phyloP scores from a whole-genome alignment of 2,888 invertebrate species.

The Mycalesis mineus region DNA sequence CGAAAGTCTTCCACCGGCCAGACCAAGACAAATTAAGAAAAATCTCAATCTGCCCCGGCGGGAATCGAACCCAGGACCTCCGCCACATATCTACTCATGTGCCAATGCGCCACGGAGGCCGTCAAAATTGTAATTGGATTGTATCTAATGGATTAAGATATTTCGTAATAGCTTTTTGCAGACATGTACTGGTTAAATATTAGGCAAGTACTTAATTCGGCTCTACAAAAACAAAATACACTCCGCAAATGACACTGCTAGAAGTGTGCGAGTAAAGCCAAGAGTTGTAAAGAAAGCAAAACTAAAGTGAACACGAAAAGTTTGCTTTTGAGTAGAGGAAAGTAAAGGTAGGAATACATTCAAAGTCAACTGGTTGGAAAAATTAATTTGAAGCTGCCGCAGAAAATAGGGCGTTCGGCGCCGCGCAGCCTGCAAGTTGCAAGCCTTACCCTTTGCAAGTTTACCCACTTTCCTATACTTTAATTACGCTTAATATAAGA shows the following conservation, averaged over 20 bases:
- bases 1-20: no score
- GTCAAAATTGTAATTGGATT: no score
- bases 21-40: no score
- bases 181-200: no score
- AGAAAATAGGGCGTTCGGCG: conserved; percentile 37
- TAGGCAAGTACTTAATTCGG: no score
- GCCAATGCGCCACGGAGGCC: no score
- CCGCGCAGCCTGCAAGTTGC: conserved; percentile 23
- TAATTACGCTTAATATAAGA: no score
- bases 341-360: conserved; percentile 53
- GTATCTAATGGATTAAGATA: no score
- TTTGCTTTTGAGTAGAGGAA: conserved; percentile 71
- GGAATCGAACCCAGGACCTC: no score
- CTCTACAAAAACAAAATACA: conserved; percentile 34
- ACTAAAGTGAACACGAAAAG: conserved; percentile 74
- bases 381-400: conserved; percentile 67
- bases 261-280: conserved; percentile 60
- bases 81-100: no score
- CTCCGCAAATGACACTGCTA: conserved; percentile 54
- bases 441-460: conserved; percentile 12
- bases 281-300: conserved; percentile 65
- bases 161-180: no score
- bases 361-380: conserved; percentile 75
- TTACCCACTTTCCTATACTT: background rate
- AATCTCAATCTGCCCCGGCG: no score